phyloP scores from a whole-genome alignment of 2,797 vertebrate species.

The Tarsius wallacei region DNA sequence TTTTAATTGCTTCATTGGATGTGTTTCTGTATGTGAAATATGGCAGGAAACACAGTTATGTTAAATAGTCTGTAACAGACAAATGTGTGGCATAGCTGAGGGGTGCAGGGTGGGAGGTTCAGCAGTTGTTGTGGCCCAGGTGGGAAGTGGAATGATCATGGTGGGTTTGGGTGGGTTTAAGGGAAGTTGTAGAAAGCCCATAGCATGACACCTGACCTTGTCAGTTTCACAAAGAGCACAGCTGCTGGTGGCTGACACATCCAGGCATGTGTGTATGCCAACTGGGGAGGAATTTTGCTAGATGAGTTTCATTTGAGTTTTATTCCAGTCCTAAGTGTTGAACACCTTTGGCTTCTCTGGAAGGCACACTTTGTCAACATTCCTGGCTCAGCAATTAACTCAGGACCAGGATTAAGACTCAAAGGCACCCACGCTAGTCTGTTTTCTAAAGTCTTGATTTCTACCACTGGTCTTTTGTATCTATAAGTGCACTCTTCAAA shows the following conservation, averaged over 20 bases:
- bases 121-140: background rate
- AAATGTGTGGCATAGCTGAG: rapidly evolving
- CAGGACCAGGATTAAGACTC: background rate
- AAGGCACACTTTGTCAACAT: background rate
- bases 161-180: background rate
- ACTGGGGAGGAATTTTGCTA: background rate
- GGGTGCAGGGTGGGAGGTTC: background rate
- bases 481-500: background rate
- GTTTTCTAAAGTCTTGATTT: background rate
- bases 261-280: background rate
- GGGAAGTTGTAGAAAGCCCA: background rate
- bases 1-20: background rate
- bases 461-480: background rate
- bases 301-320: background rate
- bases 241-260: background rate
- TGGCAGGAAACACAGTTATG: background rate
- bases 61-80: background rate
- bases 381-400: background rate
- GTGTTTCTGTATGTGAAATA: background rate
- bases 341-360: background rate
- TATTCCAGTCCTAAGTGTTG: background rate
- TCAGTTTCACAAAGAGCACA: background rate
- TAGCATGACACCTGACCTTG: background rate
- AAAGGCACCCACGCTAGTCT: background rate
- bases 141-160: background rate